phyloP scores from a whole-genome alignment of 2,888 invertebrate genomes.

The Phorcus lineatus region DNA sequence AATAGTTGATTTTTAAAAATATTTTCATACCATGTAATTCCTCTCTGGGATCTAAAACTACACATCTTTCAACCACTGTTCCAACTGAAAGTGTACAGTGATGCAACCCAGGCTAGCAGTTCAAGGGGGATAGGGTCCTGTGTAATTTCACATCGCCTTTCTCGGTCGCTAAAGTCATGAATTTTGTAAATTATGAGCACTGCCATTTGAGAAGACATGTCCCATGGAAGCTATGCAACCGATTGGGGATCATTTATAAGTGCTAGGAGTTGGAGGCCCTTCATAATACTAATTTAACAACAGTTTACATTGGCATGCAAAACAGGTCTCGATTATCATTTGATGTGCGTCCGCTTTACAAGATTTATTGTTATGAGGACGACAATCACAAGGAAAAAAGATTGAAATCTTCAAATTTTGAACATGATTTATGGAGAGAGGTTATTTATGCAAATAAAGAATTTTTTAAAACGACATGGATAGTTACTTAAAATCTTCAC shows the following conservation, averaged over 20 bases:
- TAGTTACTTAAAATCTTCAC: background rate
- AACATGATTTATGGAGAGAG: constrained; percentile 7
- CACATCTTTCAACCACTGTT: background rate
- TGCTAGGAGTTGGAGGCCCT: constrained; percentile 8
- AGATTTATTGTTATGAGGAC: constrained; percentile 20
- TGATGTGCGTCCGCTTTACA: constrained; percentile 3
- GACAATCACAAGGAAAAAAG: constrained; percentile 15
- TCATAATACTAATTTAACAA: constrained; percentile 20
- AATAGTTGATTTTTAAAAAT: too few relatives aligned
- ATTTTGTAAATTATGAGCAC: constrained; percentile 21
- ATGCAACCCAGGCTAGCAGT: constrained; percentile 15
- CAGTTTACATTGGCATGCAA: constrained; percentile 23
- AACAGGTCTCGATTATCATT: constrained; percentile 23
- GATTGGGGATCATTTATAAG: constrained; percentile 6
- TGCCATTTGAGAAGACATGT: constrained; percentile 22
- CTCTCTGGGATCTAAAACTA: too few relatives aligned
- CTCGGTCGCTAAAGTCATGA: constrained; percentile 9
- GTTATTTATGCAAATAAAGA: constrained; percentile 23
- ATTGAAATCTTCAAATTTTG: constrained; percentile 15
- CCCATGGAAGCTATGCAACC: background rate
- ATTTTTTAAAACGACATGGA: background rate
- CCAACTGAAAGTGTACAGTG: constrained; percentile 6
- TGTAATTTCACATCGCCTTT: constrained; percentile 1
- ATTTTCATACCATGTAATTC: too few relatives aligned
- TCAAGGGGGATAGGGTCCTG: background rate